Evolutionary conservation across 2,888 invertebrate species (phyloP), one percentile per base, ranked within the genome.

Genomic region (Iselma pallidipennis): DNA sequence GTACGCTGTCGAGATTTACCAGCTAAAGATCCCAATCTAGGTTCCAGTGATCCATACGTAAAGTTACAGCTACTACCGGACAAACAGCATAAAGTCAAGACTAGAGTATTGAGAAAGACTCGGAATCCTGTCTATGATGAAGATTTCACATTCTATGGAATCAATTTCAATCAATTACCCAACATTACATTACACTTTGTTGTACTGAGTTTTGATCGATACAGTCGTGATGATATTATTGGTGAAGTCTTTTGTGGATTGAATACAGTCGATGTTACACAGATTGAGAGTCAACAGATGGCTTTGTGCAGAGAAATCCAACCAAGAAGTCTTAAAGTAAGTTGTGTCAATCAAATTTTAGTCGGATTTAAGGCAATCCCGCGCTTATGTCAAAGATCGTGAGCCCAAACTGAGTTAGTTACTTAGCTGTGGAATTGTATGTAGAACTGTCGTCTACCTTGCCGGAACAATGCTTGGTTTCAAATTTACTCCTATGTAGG

Each of bases 71-170:
- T 99, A 37, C 84, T 99, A 69, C 99, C 99, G 0, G 98, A 98
- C 77, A 98, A 98, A 81, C 95, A 96, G 79, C 97, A 98, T 80
- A 96, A 96, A 82, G 97, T 96, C 58, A 98, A 97, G 83, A 57
- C 74, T 25, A 87, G 98, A 60, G 98, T 99, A 7, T 89, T 98
- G 37, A 89, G 98, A 69, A 97, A 98, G 81, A 98, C 98, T 49
- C 87, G 94, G 56, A 95, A 95, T 83, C 99, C 99, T 0, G 91
- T 95, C 1, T 99, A 98, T 82, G 98, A 99, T 77, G 99, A 99
- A 82, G 98, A 98, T 81, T 99, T 99, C 81, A 98, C 98, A 1
- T 98, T 99, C 86, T 99, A 97, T 80, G 98, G 98, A 57, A 88
- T 96, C 74, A 90, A 89, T 53, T 89, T 91, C 70, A 90, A 91